These are phyloP conservation scores for Drosophila longiperda DNA, from an alignment of 2,888 invertebrate genomes.

Conservation along the genomic window DNA sequence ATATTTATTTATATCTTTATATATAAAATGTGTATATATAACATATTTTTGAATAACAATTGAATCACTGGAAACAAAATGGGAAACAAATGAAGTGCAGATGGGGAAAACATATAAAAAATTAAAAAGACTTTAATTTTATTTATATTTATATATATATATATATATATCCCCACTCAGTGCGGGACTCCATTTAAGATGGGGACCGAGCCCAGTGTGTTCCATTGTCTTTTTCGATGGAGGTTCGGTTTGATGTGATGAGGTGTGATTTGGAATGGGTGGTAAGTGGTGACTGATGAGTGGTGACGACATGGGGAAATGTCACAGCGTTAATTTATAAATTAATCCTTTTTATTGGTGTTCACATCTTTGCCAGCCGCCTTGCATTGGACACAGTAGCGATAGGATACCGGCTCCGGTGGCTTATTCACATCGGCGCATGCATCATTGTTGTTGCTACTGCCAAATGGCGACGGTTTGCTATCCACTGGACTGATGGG, in stretches of 20 bases:
- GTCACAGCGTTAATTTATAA: neutral
- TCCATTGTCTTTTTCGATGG: conserved; percentile 14
- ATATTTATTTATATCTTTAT: neutral
- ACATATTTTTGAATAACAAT: conserved; percentile 1
- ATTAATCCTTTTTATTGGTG: conserved; percentile 42
- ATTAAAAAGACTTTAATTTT: conserved; percentile 11
- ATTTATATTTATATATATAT: conserved; percentile 13
- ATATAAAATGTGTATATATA: neutral
- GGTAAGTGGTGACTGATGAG: neutral
- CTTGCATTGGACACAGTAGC: conserved; percentile 66
- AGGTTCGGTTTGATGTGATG: conserved; percentile 8
- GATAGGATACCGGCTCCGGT: conserved; percentile 72
- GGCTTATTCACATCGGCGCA: conserved; percentile 45
- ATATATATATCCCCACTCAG: conserved; percentile 16
- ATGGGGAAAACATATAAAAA: conserved; percentile 12
- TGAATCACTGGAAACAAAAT: conserved; percentile 24
- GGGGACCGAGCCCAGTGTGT: neutral
- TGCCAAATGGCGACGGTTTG: conserved; percentile 61
- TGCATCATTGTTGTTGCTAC: conserved; percentile 21
- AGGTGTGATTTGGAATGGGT: neutral
- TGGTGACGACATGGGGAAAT: neutral
- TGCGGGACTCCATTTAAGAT: conserved; percentile 29
- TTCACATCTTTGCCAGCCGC: conserved; percentile 45
- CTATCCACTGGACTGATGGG: conserved; percentile 80
- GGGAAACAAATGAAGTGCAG: conserved; percentile 13